Evolutionary conservation across 2,888 invertebrate genomes (phyloP), one percentile per base, ranked within the genome.

Genomic region (Adineta ricciae): DNA sequence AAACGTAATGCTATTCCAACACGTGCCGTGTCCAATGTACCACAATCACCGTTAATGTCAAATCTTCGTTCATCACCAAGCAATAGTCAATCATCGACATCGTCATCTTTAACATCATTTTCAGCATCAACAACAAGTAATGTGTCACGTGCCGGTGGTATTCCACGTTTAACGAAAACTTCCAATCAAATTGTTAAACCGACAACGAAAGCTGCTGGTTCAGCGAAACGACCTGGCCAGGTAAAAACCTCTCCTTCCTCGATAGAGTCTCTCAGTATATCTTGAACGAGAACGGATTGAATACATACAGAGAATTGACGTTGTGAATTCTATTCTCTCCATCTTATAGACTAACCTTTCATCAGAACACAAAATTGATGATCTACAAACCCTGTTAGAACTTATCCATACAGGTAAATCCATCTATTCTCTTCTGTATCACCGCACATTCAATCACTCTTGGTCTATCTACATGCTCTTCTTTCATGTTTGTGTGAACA

Each of bases 321-420:
- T 78, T 78, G 24, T 78, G 21, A 24, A 38, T n/a, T 41, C 78
- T 78, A 78, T 41, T 78, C 41, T 78, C 78, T 78, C 11, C 78
- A 41, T 78, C 78, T 78, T 78, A 32, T 78, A 78, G 38, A 78
- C 64, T 41, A 78, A n/a, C n/a, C 41, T 78, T 78, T 78, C 78
- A 78, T 78, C 78, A 41, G 38, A 38, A 78, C 41, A 41, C 78
- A 41, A 41, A 41, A 41, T 78, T 78, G 78, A 41, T 41, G 78
- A 78, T 78, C 78, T 78, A 4, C 78, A 36, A 78, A 78, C 38
- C 41, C 11, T 78, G n/a, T 78, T 78, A 78, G 41, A 78, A 41
- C 24, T 36, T 24, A 41, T 78, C 11, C 78, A 78, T 78, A 41
- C 78, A 78, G 78, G 78, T 78, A 78, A 78, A 78, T n/a, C 41